Evolutionary conservation across 2,113 vertebrate species (phyloP).

Genomic region (Mandrillus leucophaeus): DNA sequence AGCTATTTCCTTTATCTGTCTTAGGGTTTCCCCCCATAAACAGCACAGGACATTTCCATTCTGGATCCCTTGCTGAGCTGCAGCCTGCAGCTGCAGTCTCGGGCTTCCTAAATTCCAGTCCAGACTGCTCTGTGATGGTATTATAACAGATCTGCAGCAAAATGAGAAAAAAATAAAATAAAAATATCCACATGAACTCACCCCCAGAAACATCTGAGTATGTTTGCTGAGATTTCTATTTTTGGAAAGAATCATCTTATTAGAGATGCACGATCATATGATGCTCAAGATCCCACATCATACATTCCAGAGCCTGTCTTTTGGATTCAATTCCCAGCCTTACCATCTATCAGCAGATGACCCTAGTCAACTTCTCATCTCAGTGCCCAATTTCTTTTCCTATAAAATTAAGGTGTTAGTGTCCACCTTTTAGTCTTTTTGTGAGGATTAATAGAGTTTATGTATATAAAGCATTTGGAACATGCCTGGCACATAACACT

Average conservation of each 20-base stretch:
- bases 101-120: neutral
- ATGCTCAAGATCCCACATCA: neutral
- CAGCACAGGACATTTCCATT: neutral
- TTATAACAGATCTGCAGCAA: neutral
- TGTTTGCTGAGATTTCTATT: neutral
- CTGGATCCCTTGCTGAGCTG: neutral
- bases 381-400: neutral
- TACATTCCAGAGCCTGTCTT: neutral
- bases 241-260: neutral
- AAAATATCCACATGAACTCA: neutral
- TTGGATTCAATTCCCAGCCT: neutral
- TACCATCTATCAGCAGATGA: neutral
- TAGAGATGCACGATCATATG: neutral
- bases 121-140: neutral
- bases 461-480: neutral
- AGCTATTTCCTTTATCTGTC: neutral
- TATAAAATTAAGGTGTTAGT: neutral
- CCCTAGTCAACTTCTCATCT: neutral
- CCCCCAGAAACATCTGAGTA: neutral
- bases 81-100: neutral
- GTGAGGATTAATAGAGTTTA: neutral
- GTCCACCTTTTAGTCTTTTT: neutral
- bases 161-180: neutral
- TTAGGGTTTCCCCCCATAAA: neutral
- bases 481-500: neutral